A percentile compares a stretch with the other conserved stretches of the same genome.
Conservation (phyloP, 2,797 vertebrate genomes). For the Eulemur mongoz region DNA sequence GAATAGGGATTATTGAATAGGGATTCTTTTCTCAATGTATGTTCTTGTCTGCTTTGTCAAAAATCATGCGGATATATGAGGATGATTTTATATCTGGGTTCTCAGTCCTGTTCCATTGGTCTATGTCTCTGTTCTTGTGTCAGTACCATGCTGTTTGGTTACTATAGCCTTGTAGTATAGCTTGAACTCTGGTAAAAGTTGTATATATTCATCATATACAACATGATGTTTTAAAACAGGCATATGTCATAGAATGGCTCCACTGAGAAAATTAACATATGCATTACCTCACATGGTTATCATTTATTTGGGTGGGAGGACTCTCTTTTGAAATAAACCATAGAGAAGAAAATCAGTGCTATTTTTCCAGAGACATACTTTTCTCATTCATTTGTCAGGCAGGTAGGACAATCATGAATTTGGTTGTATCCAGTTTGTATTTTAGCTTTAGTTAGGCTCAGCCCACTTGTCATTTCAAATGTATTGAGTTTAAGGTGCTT, state of each 20-base stretch:
- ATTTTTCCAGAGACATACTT: background rate
- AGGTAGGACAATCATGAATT: no score
- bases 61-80: no score
- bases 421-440: background rate
- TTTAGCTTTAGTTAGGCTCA: background rate
- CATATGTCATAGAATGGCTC: background rate
- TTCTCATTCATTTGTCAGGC: background rate
- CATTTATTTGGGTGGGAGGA: background rate
- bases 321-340: background rate
- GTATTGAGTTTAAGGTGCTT: background rate
- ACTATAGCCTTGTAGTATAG: no score
- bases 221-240: background rate
- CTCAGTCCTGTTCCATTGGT: no score
- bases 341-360: background rate
- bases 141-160: no score
- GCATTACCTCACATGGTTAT: background rate
- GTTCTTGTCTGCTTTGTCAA: no score
- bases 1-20: no score
- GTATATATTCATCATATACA: background rate
- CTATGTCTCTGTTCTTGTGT: no score
- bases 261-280: background rate
- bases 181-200: no score
- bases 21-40: no score
- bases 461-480: background rate
- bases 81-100: no score